Conservation (phyloP, 2,888 invertebrate species). For the Rhagium mordax region DNA sequence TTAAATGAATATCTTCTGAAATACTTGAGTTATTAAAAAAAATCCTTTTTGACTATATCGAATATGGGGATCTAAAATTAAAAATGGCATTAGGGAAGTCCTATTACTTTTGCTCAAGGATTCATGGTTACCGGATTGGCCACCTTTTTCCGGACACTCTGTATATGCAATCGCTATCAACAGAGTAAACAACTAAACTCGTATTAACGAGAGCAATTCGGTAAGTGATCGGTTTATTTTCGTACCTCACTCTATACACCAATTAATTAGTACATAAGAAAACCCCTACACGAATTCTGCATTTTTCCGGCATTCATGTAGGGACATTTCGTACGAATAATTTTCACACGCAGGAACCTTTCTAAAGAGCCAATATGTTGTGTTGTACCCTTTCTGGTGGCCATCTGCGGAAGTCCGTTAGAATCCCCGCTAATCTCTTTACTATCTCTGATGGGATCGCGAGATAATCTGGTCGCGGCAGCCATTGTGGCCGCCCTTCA, state of each 20-base stretch:
- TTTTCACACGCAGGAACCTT: conserved; percentile 58
- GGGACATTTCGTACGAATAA: conserved; percentile 46
- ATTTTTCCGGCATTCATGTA: neutral
- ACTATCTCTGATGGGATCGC: conserved; percentile 67
- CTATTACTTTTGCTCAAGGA: no score
- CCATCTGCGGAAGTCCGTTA: conserved; percentile 72
- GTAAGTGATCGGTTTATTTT: neutral
- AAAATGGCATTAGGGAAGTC: no score
- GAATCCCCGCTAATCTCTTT: conserved; percentile 68
- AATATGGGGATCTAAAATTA: no score
- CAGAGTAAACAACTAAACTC: neutral
- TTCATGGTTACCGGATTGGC: no score
- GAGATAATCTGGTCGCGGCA: conserved; percentile 65
- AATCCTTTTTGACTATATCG: no score
- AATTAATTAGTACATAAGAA: neutral
- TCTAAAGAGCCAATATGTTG: conserved; percentile 37
- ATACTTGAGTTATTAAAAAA: no score
- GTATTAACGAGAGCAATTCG: neutral
- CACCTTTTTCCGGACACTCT: no score
- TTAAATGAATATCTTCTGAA: no score
- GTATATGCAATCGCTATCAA: no score
- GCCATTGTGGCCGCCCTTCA: conserved; percentile 68
- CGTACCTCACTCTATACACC: neutral
- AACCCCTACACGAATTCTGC: neutral
- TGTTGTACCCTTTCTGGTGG: conserved; percentile 57